Evolutionary conservation across 2,113 vertebrate species (phyloP), one percentile per base, ranked within the genome.

Genomic region (Alligator sinensis): DNA sequence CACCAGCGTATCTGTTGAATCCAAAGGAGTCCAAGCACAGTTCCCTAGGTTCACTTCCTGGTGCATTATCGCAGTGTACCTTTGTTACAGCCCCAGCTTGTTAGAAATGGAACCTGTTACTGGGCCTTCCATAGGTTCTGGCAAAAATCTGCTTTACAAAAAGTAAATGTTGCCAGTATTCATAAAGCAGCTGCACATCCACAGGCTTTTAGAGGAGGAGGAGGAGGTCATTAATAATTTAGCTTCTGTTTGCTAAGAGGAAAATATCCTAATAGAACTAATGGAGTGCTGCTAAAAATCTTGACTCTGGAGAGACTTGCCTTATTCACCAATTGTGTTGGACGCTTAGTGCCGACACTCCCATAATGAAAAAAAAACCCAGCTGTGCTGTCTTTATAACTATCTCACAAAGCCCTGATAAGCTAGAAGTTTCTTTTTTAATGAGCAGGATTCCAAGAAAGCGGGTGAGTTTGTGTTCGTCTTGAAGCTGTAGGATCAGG

Each of bases 181-280:
- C 77, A 17, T 78, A 27, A 11, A 5, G 4, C 82, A 92, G 93
- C 95, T 89, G 97, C 98, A 93, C 97, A 97, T 97, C 98, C 97
- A 96, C 74, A 82, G 95, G 99, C 99, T 99, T 99, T 99, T 98
- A 99, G 98, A 64, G 87, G 96, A 94, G 97, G 96, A 94, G 97
- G 98, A 97, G 96, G 97, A 80, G 22, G 92, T 98, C 96, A 96
- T 99, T 98, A 99, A 99, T 99, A 99, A 99, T 99, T 99, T 98
- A 99, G 96, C 98, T 98, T 97, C 97, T 97, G 95, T 97, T 97
- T 84, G 82, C 97, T 86, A 98, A 98, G 98, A 97, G 97, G 98
- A 97, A 96, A 94, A 97, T 87, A 95, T 95, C 97, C 97, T 98
- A 98, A 99, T 98, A 98, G 98, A 96, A 97, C 98, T 99, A 99